Evolutionary conservation across 2,888 invertebrate species (phyloP), one percentile per base, ranked within the genome.

Genomic region (Lucinisca nassula): DNA sequence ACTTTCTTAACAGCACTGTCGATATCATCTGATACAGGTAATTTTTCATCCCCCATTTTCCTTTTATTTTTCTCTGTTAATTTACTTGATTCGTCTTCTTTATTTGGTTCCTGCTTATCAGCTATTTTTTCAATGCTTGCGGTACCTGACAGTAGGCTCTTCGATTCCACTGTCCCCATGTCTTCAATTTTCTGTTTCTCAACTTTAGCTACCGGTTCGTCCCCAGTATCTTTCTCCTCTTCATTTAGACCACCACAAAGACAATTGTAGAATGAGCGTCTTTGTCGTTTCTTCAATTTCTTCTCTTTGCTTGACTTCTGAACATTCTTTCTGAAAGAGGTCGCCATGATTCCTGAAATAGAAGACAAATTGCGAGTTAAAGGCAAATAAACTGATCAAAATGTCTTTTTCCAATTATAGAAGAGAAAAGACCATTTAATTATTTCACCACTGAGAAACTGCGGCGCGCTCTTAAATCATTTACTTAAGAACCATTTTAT

Each of bases 261-360:
- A 35, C 12, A 67, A 21, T 35, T 67, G 30, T 67, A 67, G 32
- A 67, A 27, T 1, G 67, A 67, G 10, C 67, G 32, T 32, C 35
- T 67, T 4, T 4, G 35, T 2, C 35, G 67, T 35, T 67, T 67
- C 67, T 35, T 67, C 35, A 35, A 1, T 67, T 67, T 67, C 17
- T 6, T 8, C 35, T 67, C 67, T 35, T 35, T 67, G 17, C 17
- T 30, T 32, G 67, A 67, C 35, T 67, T 67, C 3, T 35, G 32
- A 30, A 67, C 32, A 35, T 35, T 17, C 17, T 35, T 67, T 17
- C 67, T 32, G 67, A 67, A 35, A 17, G 61, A 27, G 30, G 67
- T n/a, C 27, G 67, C 67, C 67, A 67, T 67, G 67, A 2, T 35
- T 67, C 67, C 67, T 67, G 67, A 67, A 67, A 67, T 14, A 17